phyloP scores from a whole-genome alignment of 2,113 vertebrate species.

The cattle (Bos taurus) region ARS-UCD2.0 NC_037333.1:55513501-55514000 shows the following conservation, averaged over 20 bases:
- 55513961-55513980: neutral
- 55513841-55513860: neutral
- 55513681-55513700: no score
- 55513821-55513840: neutral
- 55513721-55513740: neutral
- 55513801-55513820: neutral
- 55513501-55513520: no score
- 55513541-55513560: no score
- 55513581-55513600: no score
- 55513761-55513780: neutral
- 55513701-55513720: neutral
- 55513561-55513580: no score
- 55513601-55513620: no score
- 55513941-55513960: neutral
- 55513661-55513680: no score
- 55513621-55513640: no score
- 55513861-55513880: neutral
- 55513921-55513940: neutral
- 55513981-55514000: rapidly evolving
- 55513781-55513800: neutral
- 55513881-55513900: neutral
- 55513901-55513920: neutral
- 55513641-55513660: no score
- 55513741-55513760: neutral
- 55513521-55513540: no score